phyloP scores from a whole-genome alignment of 2,888 invertebrate genomes.

The Mesopsocus fuscifrons region DNA sequence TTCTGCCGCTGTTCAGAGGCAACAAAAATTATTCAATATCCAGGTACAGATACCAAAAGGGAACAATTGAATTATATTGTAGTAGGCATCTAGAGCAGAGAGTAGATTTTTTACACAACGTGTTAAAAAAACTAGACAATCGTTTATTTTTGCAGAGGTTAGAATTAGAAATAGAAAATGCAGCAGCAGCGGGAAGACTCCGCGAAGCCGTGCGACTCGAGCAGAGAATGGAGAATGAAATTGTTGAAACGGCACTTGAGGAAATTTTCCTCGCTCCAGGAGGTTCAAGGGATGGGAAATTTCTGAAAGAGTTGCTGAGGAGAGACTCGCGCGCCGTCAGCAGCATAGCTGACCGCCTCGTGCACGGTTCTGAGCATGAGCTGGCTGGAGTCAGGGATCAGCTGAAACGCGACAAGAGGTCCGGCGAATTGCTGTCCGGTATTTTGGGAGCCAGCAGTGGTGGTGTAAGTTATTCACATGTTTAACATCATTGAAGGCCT shows the following conservation, averaged over 20 bases:
- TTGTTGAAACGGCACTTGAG: conserved; percentile 17
- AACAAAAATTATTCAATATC: conserved; percentile 6
- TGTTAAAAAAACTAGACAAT: no score
- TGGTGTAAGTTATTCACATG: no score
- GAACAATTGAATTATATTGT: no score
- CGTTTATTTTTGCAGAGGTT: conserved; percentile 6
- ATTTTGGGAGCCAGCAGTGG: conserved; percentile 19
- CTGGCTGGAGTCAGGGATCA: conserved; percentile 15
- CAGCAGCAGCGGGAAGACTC: background rate
- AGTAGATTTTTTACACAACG: no score
- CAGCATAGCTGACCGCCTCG: background rate
- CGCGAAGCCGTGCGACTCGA: conserved; percentile 16
- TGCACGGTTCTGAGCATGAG: background rate
- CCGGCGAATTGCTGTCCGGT: conserved; percentile 18
- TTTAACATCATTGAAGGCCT: no score
- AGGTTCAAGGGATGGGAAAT: background rate
- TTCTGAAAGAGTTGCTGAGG: conserved; percentile 12
- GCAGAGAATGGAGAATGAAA: conserved; percentile 17
- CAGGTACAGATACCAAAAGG: no score
- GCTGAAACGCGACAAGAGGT: conserved; percentile 18
- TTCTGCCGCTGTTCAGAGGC: background rate
- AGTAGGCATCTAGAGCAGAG: no score
- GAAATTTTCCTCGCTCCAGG: conserved; percentile 11
- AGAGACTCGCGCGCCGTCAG: conserved; percentile 19
- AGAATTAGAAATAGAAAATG: conserved; percentile 1